These are phyloP conservation scores for Orthosia incerta DNA, from an alignment of 2,888 invertebrate genomes.

Conservation along the genomic window DNA sequence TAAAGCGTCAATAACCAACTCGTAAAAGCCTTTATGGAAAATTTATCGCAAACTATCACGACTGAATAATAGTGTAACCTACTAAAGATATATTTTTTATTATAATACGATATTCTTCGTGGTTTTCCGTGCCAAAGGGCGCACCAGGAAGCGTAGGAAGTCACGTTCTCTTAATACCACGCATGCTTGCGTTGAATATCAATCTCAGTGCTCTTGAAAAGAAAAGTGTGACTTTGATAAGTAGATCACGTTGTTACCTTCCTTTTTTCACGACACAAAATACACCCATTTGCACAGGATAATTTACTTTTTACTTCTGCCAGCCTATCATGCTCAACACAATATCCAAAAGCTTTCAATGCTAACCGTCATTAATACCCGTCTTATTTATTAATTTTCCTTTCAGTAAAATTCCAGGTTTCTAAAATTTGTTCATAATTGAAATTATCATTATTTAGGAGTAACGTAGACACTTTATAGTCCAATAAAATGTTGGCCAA, in stretches of 20 bases:
- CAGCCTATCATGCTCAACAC: conserved; percentile 2
- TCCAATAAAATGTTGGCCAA: conserved; percentile 46
- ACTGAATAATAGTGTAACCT: neutral
- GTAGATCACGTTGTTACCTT: conserved; percentile 54
- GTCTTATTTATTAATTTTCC: conserved; percentile 18
- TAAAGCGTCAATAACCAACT: neutral
- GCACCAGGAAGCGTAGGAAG: conserved; percentile 56
- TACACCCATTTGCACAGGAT: neutral
- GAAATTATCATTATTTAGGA: conserved; percentile 51
- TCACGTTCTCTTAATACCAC: conserved; percentile 68
- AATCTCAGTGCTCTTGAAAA: conserved; percentile 62
- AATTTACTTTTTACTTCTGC: conserved; percentile 4
- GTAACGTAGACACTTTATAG: conserved; percentile 37
- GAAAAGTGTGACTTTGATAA: conserved; percentile 64
- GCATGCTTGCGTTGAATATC: conserved; percentile 68
- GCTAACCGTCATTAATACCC: conserved; percentile 16
- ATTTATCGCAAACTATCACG: neutral
- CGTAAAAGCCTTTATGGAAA: neutral
- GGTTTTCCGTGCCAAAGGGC: conserved; percentile 39
- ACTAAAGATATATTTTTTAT: conserved; percentile 2
- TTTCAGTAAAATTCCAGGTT: conserved; percentile 11
- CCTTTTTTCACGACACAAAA: conserved; percentile 18
- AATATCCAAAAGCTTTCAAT: conserved; percentile 28
- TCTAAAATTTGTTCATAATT: conserved; percentile 43
- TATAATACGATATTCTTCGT: conserved; percentile 17